phyloP scores from a whole-genome alignment of 2,797 vertebrate species.

The Diceros bicornis region DNA sequence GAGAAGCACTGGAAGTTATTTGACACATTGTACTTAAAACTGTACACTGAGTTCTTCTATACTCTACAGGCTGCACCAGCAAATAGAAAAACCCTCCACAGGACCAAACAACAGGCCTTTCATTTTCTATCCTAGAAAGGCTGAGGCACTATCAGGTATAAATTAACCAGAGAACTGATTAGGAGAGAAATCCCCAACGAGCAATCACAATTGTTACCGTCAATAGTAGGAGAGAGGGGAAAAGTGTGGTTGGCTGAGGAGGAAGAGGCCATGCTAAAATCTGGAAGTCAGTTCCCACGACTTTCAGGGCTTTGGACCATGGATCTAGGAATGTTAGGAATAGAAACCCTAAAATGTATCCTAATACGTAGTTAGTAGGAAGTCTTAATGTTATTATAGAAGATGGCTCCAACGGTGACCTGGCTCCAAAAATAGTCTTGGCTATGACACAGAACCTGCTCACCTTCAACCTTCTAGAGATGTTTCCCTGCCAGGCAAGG shows the following conservation, averaged over 20 bases:
- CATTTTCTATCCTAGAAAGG: neutral
- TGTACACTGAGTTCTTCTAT: neutral
- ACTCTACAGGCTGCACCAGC: neutral
- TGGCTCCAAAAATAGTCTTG: neutral
- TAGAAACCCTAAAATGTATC: neutral
- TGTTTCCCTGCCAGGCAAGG: neutral
- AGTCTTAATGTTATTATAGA: conserved; percentile 3
- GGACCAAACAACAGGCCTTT: neutral
- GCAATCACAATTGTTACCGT: neutral
- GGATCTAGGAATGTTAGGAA: neutral
- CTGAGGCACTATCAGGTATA: neutral
- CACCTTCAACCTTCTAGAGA: neutral
- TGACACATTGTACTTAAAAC: neutral
- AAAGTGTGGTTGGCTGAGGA: neutral
- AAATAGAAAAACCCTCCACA: neutral
- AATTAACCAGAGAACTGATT: conserved; percentile 5
- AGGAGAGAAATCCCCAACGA: neutral
- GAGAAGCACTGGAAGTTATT: neutral
- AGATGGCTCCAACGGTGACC: neutral
- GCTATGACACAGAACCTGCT: neutral
- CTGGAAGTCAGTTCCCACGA: neutral
- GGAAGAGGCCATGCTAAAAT: neutral
- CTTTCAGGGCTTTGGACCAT: neutral
- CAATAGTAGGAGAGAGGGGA: neutral
- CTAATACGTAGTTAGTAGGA: neutral